A percentile compares a stretch with the other conserved stretches of the same genome.
These are phyloP conservation scores for Alexandromys fortis DNA, from an alignment of 2,113 vertebrate genomes.

Conservation along the genomic window DNA sequence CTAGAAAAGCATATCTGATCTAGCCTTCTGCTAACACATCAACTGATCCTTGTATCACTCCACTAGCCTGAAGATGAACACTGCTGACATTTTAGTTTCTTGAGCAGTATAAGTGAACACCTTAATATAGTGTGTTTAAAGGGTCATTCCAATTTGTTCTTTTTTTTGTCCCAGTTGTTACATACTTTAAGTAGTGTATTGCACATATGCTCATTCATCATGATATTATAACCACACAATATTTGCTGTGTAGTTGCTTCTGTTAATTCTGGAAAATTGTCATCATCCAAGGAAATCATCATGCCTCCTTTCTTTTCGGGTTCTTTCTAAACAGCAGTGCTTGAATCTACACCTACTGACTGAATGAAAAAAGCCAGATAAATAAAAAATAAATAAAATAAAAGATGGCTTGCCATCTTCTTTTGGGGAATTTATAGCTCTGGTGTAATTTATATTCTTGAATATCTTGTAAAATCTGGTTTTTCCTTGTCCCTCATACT, in stretches of 20 bases:
- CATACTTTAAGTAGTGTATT: not conserved
- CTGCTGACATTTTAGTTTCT: not conserved
- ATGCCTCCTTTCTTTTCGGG: not conserved
- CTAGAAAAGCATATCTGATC: not conserved
- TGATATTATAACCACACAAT: not conserved
- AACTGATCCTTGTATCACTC: not conserved
- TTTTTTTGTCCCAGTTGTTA: not conserved
- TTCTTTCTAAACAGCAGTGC: not conserved
- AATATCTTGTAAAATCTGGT: not conserved
- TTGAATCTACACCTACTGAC: not conserved
- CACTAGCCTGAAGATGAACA: not conserved
- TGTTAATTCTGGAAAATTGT: not conserved
- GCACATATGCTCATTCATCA: not conserved
- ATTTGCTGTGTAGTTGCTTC: no score
- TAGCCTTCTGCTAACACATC: not conserved
- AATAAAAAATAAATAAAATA: not conserved
- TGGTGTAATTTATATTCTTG: not conserved
- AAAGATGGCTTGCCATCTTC: not conserved
- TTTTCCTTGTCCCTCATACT: not conserved
- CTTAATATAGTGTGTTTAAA: not conserved
- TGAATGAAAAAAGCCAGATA: not conserved
- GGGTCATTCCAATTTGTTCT: not conserved
- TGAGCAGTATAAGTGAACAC: not conserved
- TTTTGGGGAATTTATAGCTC: not conserved
- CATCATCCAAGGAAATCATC: not conserved